Evolutionary conservation across 2,888 invertebrate species (phyloP), one percentile per base, ranked within the genome.

Genomic region (Cylindroiulus punctatus): DNA sequence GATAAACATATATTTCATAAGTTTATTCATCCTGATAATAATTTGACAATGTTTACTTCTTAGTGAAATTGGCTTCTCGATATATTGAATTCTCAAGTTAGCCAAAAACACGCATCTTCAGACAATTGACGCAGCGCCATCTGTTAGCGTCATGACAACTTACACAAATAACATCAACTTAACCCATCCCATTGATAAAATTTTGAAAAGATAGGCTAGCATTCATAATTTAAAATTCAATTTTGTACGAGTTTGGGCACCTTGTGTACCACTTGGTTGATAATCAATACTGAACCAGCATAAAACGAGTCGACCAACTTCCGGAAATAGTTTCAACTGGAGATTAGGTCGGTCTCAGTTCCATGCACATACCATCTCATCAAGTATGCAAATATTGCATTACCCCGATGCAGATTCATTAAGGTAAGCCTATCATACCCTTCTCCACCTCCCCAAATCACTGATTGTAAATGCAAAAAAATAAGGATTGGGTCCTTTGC

Each of bases 401-500:
- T 65, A 26, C 65, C 65, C 65, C 22, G 26, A 0, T 4, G 65
- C 65, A 26, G 65, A 65, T 65, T 65, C 65, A 65, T 65, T 65
- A 65, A 65, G 65, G 65, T 65, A 65, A 65, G 65, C 65, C 65
- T 65, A 65, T 65, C 65, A 65, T 65, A 26, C 26, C 65, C 22
- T 22, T 65, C 26, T 65, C 65, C n/a, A n/a, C 65, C 65, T 65
- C 65, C 65, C 65, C 65, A 65, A 65, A 65, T 65, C 65, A n/a
- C 10, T 65, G 65, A 65, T 65, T 65, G 22, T 65, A 65, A 65
- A 65, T 10, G 65, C 52, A 52, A 19, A 52, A 42, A 52, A 52
- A 52, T 65, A 65, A 65, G 65, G 26, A 65, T 65, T 65, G 65
- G 65, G 65, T 65, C 65, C 65, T 65, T 65, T 26, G 65, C 65